Evolutionary conservation across 1,140 invertebrate species (phyloP), one percentile per base, ranked within the genome.

Genomic region (Diabrotica virgifera): DNA sequence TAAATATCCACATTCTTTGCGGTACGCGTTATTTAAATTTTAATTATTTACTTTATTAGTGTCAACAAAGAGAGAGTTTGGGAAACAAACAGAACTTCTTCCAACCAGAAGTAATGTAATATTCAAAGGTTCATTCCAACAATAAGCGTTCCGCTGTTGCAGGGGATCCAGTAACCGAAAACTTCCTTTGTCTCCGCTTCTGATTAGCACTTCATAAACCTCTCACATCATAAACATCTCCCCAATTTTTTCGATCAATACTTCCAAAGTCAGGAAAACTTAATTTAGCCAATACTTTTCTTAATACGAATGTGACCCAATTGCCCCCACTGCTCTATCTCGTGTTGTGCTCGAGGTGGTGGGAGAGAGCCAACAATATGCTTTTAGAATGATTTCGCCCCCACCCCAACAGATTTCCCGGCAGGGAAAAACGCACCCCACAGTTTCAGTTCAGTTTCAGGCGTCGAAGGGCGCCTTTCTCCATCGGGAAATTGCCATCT

Each of bases 261-360:
- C 40, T 46, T n/a, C 40, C 59, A 38, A 38, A 62, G 35, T 62
- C 51, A 36, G 52, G 60, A 54, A 62, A 53, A 62, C 60, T 62
- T 54, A 62, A 62, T 62, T 62, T 62, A 54, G 24, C 60, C 60
- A 62, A 62, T 62, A 62, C 51, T 62, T 62, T 62, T 62, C 60
- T 24, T 62, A 62, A 62, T 62, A 62, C 60, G 60, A 62, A 37
- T 62, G 51, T 62, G 60, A 62, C 60, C 60, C 60, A 53, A 61
- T 52, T 37, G 52, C 60, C 60, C 60, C 51, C 60, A 53, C 60
- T 52, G 51, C 52, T 50, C 6, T 24, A 12, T 36, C 54, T 35
- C 14, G 46, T 46, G n/a, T 59, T 12, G 7, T 59, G 58, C 40
- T 14, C 40, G 11, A 59, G 58, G 50, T 60, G 51, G 60, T 62